phyloP scores from a whole-genome alignment of 2,797 vertebrate species.

The Tragelaphus eurycerus region DNA sequence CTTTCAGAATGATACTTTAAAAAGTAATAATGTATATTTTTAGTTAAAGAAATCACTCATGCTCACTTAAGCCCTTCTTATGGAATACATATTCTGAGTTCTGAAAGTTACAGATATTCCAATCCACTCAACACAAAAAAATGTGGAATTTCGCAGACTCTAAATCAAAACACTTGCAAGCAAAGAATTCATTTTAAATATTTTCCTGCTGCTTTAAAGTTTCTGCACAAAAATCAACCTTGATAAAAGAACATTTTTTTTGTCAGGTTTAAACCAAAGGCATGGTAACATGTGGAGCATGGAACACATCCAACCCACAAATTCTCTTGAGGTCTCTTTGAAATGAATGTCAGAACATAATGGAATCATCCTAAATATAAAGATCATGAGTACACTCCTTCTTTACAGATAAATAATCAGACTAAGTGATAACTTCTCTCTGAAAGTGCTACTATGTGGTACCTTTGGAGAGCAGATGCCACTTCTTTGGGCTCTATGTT shows the following conservation, averaged over 20 bases:
- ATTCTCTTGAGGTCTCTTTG: slow-evolving; percentile 6
- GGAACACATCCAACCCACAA: neutral
- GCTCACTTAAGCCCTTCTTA: neutral
- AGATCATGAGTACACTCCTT: neutral
- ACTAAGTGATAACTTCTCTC: neutral
- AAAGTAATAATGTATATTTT: neutral
- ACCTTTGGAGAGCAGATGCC: neutral
- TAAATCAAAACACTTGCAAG: neutral
- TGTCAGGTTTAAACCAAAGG: neutral
- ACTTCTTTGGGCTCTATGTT: slow-evolving; percentile 52
- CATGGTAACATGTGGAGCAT: neutral
- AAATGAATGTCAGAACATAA: neutral
- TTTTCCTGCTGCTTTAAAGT: neutral
- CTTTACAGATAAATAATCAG: neutral
- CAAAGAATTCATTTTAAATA: slow-evolving; percentile 11
- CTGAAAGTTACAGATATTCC: neutral
- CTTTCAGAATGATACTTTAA: slow-evolving; percentile 5
- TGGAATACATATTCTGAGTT: neutral
- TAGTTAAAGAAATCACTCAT: neutral
- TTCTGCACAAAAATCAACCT: neutral
- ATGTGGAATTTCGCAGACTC: neutral
- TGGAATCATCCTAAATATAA: neutral
- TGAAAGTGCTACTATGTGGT: neutral
- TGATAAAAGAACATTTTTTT: neutral
- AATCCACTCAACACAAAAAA: neutral